Conservation (phyloP, 2,888 invertebrate genomes). For the Xanthorhoe spadicearia region DNA sequence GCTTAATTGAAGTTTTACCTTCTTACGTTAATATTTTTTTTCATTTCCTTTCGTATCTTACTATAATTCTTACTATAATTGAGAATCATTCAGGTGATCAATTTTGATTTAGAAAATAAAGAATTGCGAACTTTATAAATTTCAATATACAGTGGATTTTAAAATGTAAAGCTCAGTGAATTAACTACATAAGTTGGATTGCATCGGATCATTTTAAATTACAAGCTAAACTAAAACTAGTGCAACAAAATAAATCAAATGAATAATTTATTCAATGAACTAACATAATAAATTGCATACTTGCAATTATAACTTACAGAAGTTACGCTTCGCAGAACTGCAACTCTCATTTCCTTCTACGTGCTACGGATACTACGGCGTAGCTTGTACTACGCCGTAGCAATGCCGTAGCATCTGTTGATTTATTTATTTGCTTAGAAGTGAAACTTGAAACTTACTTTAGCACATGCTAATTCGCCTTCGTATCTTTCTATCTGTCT, state of each 20-base stretch:
- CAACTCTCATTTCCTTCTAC: slow-evolving; percentile 77
- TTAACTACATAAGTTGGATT: too few relatives aligned
- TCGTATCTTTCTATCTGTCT: too few relatives aligned
- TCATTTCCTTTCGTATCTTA: too few relatives aligned
- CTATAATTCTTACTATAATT: too few relatives aligned
- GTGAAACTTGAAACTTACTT: slow-evolving; percentile 7
- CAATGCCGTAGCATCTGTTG: slow-evolving; percentile 6
- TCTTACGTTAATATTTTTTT: too few relatives aligned
- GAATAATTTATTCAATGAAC: slow-evolving; percentile 18
- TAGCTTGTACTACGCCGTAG: slow-evolving; percentile 30
- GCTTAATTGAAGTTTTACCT: background rate
- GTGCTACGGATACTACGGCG: slow-evolving; percentile 72
- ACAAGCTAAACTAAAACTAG: background rate
- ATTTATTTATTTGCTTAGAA: slow-evolving; percentile 4
- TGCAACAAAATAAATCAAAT: background rate
- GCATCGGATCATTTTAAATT: too few relatives aligned
- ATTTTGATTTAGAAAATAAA: too few relatives aligned
- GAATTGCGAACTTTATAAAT: too few relatives aligned
- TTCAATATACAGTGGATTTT: too few relatives aligned
- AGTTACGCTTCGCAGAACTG: slow-evolving; percentile 68
- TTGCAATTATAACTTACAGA: slow-evolving; percentile 71
- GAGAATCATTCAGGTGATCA: too few relatives aligned
- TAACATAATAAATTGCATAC: slow-evolving; percentile 63
- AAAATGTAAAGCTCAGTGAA: too few relatives aligned
- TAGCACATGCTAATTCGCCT: too few relatives aligned